phyloP scores from a whole-genome alignment of 1,140 invertebrate genomes.

The Drosophila pseudoananassae region DNA sequence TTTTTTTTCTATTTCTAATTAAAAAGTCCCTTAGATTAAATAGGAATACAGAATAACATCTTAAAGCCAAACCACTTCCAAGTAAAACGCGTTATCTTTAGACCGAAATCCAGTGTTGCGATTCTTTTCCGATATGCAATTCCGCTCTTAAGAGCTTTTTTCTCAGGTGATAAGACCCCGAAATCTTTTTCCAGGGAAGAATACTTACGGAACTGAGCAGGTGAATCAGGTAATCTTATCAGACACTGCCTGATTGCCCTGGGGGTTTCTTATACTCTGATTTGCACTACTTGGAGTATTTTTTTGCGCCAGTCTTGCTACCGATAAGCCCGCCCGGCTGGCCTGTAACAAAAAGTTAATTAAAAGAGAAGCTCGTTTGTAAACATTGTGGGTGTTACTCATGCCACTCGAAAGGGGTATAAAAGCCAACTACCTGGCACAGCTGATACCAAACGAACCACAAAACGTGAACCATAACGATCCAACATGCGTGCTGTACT shows the following conservation, averaged over 20 bases:
- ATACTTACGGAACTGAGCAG: constrained; percentile 7
- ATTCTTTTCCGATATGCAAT: constrained; percentile 18
- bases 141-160: constrained; percentile 5
- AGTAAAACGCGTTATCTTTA: constrained; percentile 2
- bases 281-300: constrained; percentile 20
- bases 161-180: constrained; percentile 6
- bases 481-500: constrained; percentile 59
- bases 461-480: constrained; percentile 15
- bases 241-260: constrained; percentile 11
- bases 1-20: not conserved
- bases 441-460: constrained; percentile 27
- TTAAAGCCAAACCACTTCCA: constrained; percentile 1
- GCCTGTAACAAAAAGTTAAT: constrained; percentile 38
- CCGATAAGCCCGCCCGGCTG: constrained; percentile 30
- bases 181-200: constrained; percentile 31
- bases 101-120: constrained; percentile 2
- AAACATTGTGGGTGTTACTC: constrained; percentile 40
- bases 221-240: constrained; percentile 59
- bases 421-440: constrained; percentile 23
- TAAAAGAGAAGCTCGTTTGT: constrained; percentile 39
- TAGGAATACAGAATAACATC: not conserved
- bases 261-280: constrained; percentile 39
- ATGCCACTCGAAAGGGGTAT: constrained; percentile 25
- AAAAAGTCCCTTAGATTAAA: not conserved
- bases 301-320: constrained; percentile 7